Conservation (phyloP, 2,888 invertebrate species). For the Furcula furcula region DNA sequence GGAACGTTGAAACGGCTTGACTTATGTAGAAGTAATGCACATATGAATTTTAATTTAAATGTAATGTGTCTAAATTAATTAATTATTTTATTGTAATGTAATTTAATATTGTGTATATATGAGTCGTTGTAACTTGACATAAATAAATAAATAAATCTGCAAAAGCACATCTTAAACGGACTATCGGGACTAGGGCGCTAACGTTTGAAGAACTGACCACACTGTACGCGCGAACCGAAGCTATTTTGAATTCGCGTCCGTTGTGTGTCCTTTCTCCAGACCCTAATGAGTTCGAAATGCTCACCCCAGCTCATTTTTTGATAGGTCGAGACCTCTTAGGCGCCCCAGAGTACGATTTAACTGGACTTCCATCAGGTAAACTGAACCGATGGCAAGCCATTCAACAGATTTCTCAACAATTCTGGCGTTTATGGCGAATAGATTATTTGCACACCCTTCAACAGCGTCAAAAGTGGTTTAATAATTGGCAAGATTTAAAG, state of each 20-base stretch:
- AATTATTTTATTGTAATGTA: too few species aligned
- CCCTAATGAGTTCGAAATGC: slow-evolving; percentile 10
- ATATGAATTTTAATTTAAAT: too few species aligned
- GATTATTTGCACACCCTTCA: slow-evolving; percentile 22
- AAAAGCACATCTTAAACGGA: slow-evolving; percentile 12
- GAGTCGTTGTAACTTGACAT: too few species aligned
- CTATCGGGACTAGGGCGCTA: slow-evolving; percentile 1
- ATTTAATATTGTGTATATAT: too few species aligned
- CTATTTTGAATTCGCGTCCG: slow-evolving; percentile 12
- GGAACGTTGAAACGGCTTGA: too few species aligned
- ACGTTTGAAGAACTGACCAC: slow-evolving; percentile 18
- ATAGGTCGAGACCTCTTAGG: too few species aligned
- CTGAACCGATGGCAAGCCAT: slow-evolving; percentile 17
- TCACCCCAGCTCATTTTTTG: too few species aligned
- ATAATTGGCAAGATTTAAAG: too few species aligned
- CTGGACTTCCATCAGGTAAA: slow-evolving; percentile 1
- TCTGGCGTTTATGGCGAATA: slow-evolving; percentile 18
- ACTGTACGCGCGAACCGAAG: slow-evolving; percentile 11
- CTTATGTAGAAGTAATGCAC: too few species aligned
- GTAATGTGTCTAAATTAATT: too few species aligned
- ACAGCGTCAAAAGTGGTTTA: too few species aligned
- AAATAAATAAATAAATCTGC: too few species aligned
- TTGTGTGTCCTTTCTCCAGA: slow-evolving; percentile 9
- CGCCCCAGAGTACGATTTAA: slow-evolving; percentile 8
- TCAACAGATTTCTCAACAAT: slow-evolving; percentile 14